Evolutionary conservation across 2,888 invertebrate species (phyloP), one percentile per base, ranked within the genome.

Genomic region (Cryptus armator): DNA sequence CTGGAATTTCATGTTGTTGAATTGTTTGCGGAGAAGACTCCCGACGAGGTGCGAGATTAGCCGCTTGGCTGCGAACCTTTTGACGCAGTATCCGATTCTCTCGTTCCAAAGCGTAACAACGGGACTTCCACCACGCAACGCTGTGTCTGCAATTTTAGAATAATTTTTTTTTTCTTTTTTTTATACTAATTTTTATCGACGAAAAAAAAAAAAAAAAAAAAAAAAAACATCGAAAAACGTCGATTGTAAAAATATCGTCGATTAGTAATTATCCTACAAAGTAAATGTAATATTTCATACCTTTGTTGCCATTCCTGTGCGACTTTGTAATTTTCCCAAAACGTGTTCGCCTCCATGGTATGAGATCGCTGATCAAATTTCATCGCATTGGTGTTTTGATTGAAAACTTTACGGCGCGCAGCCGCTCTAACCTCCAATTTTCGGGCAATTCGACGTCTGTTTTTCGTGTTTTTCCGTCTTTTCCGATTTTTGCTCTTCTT

Each of bases 231-330:
- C n/a, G 56, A 81, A 68, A 74, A 59, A 56, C 14, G 1, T 24
- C 24, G 24, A 24, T 24, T 24, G 2, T 24, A 24, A 62, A 9
- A 48, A 14, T 1, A 48, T 53, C 2, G 16, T 2, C 0, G 16
- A n/a, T 53, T 71, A 48, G 43, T 12, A 62, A 64, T 12, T 64
- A 37, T 48, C 1, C 43, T 19, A 43, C 19, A n/a, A 68, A n/a
- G 53, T 29, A 7, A 24, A 62, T 53, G 16, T 32, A n/a, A 64
- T 1, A 16, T 24, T 66, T 75, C 71, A 12, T 85, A 93, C 93
- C 89, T 92, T 67, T 90, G 90, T 84, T 93, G 93, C 93, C 93
- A 93, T 46, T 92, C 91, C 37, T 92, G 91, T 3, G 93, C 91
- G 7, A 88, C 89, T 48, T 87, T 88, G 46, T 93, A 93, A 89